Evolutionary conservation across 2,888 invertebrate species (phyloP).

Genomic region (Pinctada fucata): DNA sequence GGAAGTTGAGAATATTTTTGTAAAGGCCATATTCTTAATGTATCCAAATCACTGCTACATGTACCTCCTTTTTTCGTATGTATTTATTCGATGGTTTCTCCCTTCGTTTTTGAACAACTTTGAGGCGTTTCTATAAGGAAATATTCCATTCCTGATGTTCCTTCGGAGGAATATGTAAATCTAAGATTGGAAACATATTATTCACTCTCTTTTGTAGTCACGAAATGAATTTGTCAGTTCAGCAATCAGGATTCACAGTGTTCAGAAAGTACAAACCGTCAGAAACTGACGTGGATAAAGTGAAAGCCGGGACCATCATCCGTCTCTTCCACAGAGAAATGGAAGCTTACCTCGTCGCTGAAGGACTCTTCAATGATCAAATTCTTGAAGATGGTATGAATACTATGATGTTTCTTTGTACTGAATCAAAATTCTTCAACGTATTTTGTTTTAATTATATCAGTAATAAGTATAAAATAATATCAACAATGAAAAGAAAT

Average conservation of each 20-base stretch:
- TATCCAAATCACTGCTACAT: too few relatives aligned
- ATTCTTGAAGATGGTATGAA: constrained; percentile 62
- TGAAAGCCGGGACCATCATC: constrained; percentile 64
- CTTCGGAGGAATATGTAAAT: background rate
- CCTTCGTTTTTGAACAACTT: too few relatives aligned
- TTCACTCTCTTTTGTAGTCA: constrained; percentile 48
- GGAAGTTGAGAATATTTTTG: too few relatives aligned
- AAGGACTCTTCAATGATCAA: constrained; percentile 68
- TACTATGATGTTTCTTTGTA: background rate
- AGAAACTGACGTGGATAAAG: constrained; percentile 48
- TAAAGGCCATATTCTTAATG: too few relatives aligned
- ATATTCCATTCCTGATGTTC: too few relatives aligned
- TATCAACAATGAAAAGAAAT: too few relatives aligned
- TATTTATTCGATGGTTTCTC: too few relatives aligned
- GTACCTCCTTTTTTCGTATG: too few relatives aligned
- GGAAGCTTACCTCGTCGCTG: constrained; percentile 70
- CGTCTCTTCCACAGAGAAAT: constrained; percentile 71
- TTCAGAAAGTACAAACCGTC: constrained; percentile 63
- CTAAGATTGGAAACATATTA: background rate
- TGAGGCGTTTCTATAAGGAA: too few relatives aligned
- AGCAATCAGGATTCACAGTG: constrained; percentile 69
- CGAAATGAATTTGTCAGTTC: constrained; percentile 70
- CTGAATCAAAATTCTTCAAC: background rate
- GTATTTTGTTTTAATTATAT: background rate
- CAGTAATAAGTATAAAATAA: background rate